Conservation (phyloP, 2,888 invertebrate species). For the Fragum whitleyi region DNA sequence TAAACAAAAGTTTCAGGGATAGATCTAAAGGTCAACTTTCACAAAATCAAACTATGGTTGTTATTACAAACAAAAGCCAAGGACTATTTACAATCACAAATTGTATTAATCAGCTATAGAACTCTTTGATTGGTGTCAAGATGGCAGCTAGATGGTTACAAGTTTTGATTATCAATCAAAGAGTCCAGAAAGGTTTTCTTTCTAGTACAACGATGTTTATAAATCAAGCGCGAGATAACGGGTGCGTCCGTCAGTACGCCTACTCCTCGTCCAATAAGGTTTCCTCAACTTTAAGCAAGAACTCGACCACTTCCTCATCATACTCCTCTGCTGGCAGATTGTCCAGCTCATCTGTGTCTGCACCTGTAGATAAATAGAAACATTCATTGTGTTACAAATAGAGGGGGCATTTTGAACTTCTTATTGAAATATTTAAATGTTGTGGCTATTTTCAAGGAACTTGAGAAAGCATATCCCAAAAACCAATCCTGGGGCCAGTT, state of each 20-base stretch:
- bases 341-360: slow-evolving; percentile 95
- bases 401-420: neutral
- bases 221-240: neutral
- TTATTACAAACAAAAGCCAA: no score
- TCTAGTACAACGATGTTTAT: neutral
- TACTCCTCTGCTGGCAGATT: slow-evolving; percentile 92
- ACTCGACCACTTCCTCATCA: slow-evolving; percentile 98
- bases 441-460: no score
- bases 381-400: no score
- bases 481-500: no score
- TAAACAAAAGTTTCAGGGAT: neutral
- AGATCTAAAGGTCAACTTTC: no score
- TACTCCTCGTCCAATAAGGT: slow-evolving; percentile 85
- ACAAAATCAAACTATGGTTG: no score
- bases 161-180: slow-evolving; percentile 29
- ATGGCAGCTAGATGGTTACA: slow-evolving; percentile 51
- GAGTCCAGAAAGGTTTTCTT: slow-evolving; percentile 33
- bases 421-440: neutral
- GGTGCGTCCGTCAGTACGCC: neutral
- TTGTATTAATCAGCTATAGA: neutral
- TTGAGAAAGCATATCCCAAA: no score
- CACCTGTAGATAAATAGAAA: slow-evolving; percentile 88
- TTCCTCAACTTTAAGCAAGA: slow-evolving; percentile 97
- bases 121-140: slow-evolving; percentile 64
- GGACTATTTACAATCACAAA: neutral